Base-by-base conservation (phyloP, 2,113 vertebrate species). In the Excalfactoria chinensis region DNA sequence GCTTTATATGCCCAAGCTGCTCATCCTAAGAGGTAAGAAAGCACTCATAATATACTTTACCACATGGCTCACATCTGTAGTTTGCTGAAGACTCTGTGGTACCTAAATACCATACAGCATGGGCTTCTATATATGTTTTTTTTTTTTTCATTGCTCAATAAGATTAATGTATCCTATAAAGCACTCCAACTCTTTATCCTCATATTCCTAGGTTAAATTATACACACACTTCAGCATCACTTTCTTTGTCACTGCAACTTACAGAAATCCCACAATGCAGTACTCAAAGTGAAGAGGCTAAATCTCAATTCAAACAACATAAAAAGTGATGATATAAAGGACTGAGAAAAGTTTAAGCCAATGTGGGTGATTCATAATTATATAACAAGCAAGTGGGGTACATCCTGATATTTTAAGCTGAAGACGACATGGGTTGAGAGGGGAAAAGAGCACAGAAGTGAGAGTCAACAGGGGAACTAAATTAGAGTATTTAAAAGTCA, bases 311-410 rank as follows among this genome's bases (percentile, higher is more conserved):
- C 89, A 51, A 88, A 77, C 79, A 86, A 34, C 49, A 86, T 20
- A 44, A 88, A 94, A 88, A 91, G 83, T 88, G 58, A 72, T 0
- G 3, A 84, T 90, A 88, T 88, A 77, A 94, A 88, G 83, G 83
- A 95, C 26, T 91, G 86, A 69, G 35, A 88, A 89, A 94, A 94
- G 83, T 91, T 94, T 91, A 86, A 94, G 66, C 92, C 96, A 96
- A 93, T 93, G 88, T 43, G 89, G 94, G 83, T 77, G 96, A 96
- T 79, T 96, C 92, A 96, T 77, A 88, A 95, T 95, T 96, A 96
- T 75, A 95, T 96, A 96, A 94, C 91, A 84, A 80, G 75, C 40
- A 91, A 95, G 85, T 89, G 87, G 51, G 82, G 43, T 86, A 59
- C n/a, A 69, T 70, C 88, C 72, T 91, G 88, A 44, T 95, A 93